Evolutionary conservation across 2,113 vertebrate species (phyloP).

Genomic region (Pygoscelis antarcticus): DNA sequence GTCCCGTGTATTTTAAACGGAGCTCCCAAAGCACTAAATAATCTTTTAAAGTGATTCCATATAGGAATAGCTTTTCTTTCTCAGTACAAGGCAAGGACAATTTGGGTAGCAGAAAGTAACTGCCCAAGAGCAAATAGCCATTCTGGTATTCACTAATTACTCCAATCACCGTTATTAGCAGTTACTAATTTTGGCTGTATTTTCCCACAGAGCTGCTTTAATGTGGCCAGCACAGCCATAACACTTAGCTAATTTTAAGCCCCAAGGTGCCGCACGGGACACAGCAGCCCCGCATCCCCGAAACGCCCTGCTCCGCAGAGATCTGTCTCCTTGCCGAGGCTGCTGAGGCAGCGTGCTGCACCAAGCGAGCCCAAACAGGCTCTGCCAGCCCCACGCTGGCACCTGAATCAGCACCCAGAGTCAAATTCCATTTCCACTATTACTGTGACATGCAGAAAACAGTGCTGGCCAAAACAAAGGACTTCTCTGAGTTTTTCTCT

Average conservation of each 20-base stretch:
- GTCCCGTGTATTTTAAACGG: not conserved
- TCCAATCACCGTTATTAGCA: not conserved
- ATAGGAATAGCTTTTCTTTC: not conserved
- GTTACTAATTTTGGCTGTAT: not conserved
- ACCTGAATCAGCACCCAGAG: not conserved
- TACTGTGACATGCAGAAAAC: not conserved
- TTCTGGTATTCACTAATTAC: not conserved
- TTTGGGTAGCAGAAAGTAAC: not conserved
- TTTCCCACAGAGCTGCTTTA: not conserved
- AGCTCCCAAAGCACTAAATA: not conserved
- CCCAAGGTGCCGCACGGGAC: not conserved
- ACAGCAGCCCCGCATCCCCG: accelerated
- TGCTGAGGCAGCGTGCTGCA: not conserved
- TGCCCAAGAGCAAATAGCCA: not conserved
- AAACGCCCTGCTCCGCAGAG: not conserved
- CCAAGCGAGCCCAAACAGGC: not conserved
- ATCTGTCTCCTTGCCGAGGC: not conserved
- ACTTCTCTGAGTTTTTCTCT: not conserved
- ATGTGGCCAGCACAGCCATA: not conserved
- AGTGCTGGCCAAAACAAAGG: not conserved
- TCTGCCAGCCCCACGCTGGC: not conserved
- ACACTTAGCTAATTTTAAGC: not conserved
- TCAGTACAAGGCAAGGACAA: not conserved
- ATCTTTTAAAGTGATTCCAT: not conserved
- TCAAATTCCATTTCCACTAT: not conserved